Conservation (phyloP, 2,888 invertebrate species). For the Hydrotaea diabolus region DNA sequence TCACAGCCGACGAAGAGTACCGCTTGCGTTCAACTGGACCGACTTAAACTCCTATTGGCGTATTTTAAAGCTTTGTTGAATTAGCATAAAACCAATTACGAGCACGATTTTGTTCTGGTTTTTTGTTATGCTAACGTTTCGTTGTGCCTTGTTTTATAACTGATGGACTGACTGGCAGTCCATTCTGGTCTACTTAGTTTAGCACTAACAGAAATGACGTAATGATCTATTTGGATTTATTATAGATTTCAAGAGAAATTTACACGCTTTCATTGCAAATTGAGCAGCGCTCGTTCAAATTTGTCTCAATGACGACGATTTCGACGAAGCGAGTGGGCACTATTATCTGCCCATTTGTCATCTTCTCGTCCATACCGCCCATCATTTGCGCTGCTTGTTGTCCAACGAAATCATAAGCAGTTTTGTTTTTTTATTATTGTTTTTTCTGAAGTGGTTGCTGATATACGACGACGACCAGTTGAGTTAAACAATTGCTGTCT, state of each 20-base stretch:
- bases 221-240: conserved; percentile 29
- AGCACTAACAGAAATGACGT: conserved; percentile 19
- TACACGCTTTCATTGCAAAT: conserved; percentile 40
- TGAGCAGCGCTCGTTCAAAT: conserved; percentile 13
- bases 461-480: not conserved
- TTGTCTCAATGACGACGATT: conserved; percentile 35
- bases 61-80: not conserved
- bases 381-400: not conserved
- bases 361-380: not conserved
- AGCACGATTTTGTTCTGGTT: conserved; percentile 23
- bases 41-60: not conserved
- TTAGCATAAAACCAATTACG: conserved; percentile 11
- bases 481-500: not conserved
- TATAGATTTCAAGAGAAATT: conserved; percentile 27
- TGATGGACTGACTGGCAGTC: not conserved
- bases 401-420: conserved; percentile 1
- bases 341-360: conserved; percentile 21
- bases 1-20: not conserved
- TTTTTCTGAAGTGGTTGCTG: conserved; percentile 24
- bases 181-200: not conserved
- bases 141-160: not conserved
- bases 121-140: not conserved
- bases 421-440: conserved; percentile 8
- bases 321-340: conserved; percentile 8
- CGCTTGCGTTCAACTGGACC: not conserved